Evolutionary conservation across 2,113 vertebrate genomes (phyloP), one percentile per base, ranked within the genome.

Genomic region (Corythornis vintsioides): DNA sequence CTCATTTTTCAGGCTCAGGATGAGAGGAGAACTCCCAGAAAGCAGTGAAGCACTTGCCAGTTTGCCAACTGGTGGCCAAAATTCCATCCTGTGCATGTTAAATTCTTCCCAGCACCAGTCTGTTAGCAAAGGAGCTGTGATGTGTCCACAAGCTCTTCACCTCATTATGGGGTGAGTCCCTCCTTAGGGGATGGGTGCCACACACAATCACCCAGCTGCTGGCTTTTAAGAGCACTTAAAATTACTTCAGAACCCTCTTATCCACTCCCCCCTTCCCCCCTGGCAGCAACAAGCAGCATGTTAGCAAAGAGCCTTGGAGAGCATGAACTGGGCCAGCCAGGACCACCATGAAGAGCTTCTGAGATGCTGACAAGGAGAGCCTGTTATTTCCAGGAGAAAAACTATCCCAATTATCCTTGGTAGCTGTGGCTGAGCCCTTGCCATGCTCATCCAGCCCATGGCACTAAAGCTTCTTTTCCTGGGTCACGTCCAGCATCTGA

Each of bases 251-350:
- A 15, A 13, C 10, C 28, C 15, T 47, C 21, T 25, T 13, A 2
- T 11, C 35, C 45, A 4, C 7, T 28, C 29, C 20, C 15, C 9
- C 20, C 47, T 42, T 13, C n/a, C 78, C 33, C 31, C 25, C 28
- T 33, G 13, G 8, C 11, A 56, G 55, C 60, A 60, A 15, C 6
- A 7, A 20, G 43, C 66, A 53, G 67, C 0, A 1, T 3, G 3
- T 43, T 12, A 21, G n/a, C 33, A 16, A 42, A 61, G 10, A 40
- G 19, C 21, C 25, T 48, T 0, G 0, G 11, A 29, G 70, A 24
- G 3, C 14, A 1, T 1, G 20, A 48, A 7, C 26, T 8, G 19
- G 7, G 9, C 42, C 48, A 20, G 17, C 43, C 6, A 1, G 1
- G 3, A 29, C 70, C 31, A 6, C 56, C 35, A 1, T 0, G 0